Percentiles rank a stretch among this genome's conserved stretches.
phyloP scores from a whole-genome alignment of 2,888 invertebrate species.

The Camponotus fellah region DNA sequence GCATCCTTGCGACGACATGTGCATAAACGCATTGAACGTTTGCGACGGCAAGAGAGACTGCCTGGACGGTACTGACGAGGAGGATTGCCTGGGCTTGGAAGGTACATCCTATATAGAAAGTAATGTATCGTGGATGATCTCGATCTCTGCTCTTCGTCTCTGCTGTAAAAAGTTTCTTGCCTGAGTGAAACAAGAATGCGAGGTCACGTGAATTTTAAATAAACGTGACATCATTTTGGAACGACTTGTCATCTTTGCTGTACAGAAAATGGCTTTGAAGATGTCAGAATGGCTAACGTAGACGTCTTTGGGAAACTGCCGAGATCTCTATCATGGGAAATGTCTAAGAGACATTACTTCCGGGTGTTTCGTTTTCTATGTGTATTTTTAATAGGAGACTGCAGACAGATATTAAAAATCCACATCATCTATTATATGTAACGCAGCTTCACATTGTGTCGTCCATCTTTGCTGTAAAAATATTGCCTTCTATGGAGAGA shows the following conservation, averaged over 20 bases:
- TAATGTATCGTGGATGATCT: neutral
- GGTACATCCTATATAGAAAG: constrained; percentile 59
- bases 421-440: constrained; percentile 6
- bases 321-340: constrained; percentile 10
- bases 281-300: constrained; percentile 2
- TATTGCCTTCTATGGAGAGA: constrained; percentile 32
- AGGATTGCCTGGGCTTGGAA: constrained; percentile 67
- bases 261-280: constrained; percentile 42
- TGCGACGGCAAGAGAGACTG: constrained; percentile 89
- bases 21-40: constrained; percentile 86
- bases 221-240: neutral
- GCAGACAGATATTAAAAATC: neutral
- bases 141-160: neutral
- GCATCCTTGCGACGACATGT: constrained; percentile 87
- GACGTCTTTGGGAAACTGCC: constrained; percentile 18
- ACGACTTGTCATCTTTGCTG: constrained; percentile 33
- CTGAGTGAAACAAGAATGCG: constrained; percentile 1
- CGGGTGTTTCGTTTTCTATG: neutral
- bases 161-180: constrained; percentile 27
- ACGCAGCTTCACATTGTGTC: constrained; percentile 46
- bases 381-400: neutral
- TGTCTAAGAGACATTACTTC: neutral
- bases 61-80: constrained; percentile 88
- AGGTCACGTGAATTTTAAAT: constrained; percentile 1
- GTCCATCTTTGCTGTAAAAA: constrained; percentile 55